A percentile compares a stretch with the other conserved stretches of the same genome.
Conservation (phyloP, 53 echinoderm and acorn worm species). For the Holothuria scabra region DNA sequence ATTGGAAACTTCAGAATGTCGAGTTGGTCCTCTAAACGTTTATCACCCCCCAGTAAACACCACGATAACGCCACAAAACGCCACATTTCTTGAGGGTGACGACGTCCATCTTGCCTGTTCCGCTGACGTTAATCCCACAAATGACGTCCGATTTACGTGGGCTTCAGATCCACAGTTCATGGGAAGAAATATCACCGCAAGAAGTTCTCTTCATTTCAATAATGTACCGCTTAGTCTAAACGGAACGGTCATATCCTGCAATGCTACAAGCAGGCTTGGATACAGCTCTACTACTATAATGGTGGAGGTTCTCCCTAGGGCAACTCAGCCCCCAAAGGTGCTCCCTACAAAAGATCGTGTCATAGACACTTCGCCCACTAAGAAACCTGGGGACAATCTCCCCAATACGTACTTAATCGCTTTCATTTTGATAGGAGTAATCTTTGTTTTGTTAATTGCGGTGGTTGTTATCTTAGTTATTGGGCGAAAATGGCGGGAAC, state of each 20-base stretch:
- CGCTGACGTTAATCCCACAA: constrained; percentile 13
- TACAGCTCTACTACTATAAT: not conserved
- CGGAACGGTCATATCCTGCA: constrained; percentile 11
- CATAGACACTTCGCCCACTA: not conserved
- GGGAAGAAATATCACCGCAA: not conserved
- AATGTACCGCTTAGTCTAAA: constrained; percentile 6
- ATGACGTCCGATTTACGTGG: constrained; percentile 14
- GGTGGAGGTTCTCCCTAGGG: not conserved
- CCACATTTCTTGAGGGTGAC: not conserved
- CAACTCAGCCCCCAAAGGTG: not conserved
- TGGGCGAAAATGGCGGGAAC: constrained; percentile 40
- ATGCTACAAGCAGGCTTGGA: constrained; percentile 3
- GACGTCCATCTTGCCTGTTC: constrained; percentile 20
- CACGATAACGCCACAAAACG: not conserved
- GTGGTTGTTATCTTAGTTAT: constrained; percentile 36
- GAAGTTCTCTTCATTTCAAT: not conserved
- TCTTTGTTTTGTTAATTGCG: constrained; percentile 8
- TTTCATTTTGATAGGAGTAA: constrained; percentile 30
- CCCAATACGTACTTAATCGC: constrained; percentile 19
- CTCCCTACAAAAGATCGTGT: not conserved
- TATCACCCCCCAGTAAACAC: constrained; percentile 9
- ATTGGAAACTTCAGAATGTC: not conserved
- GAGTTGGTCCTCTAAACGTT: constrained; percentile 11
- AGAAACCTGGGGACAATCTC: not conserved
- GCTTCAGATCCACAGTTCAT: not conserved